Percentiles rank a stretch among this genome's conserved stretches.
These are phyloP conservation scores for Heterochromis multidens DNA, from an alignment of 2,113 vertebrate species.

Conservation along the genomic window DNA sequence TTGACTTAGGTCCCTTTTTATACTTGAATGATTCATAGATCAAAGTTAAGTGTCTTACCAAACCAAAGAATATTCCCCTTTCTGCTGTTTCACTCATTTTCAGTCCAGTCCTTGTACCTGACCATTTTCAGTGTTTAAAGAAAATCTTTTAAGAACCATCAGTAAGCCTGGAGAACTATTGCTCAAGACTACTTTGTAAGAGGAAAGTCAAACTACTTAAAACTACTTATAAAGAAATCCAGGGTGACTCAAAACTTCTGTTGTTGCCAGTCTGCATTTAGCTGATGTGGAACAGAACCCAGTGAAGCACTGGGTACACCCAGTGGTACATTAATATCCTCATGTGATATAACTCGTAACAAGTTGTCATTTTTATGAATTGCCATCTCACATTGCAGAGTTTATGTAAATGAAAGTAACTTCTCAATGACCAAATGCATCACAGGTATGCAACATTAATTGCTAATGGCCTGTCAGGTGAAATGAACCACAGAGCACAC, in stretches of 20 bases:
- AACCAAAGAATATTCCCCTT: neutral
- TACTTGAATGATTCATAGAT: neutral
- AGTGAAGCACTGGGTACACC: neutral
- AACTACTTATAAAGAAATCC: neutral
- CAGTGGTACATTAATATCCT: neutral
- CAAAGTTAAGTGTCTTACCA: neutral
- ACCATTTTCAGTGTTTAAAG: neutral
- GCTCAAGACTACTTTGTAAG: neutral
- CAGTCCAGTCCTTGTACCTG: neutral
- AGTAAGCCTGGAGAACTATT: neutral
- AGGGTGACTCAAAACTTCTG: neutral
- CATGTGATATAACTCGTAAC: neutral
- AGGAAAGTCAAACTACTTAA: neutral
- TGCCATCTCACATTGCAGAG: neutral
- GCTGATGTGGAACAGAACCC: neutral
- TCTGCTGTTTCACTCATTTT: neutral
- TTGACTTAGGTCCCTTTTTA: neutral
- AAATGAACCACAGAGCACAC: neutral
- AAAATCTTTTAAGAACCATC: neutral
- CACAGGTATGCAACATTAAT: neutral
- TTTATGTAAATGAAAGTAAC: slow-evolving; percentile 6
- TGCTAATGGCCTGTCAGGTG: slow-evolving; percentile 7
- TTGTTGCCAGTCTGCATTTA: neutral
- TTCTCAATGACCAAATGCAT: neutral
- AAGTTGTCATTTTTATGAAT: neutral